A percentile compares a stretch with the other conserved stretches of the same genome.
phyloP scores from a whole-genome alignment of 2,113 vertebrate species.

The Charina bottae region DNA sequence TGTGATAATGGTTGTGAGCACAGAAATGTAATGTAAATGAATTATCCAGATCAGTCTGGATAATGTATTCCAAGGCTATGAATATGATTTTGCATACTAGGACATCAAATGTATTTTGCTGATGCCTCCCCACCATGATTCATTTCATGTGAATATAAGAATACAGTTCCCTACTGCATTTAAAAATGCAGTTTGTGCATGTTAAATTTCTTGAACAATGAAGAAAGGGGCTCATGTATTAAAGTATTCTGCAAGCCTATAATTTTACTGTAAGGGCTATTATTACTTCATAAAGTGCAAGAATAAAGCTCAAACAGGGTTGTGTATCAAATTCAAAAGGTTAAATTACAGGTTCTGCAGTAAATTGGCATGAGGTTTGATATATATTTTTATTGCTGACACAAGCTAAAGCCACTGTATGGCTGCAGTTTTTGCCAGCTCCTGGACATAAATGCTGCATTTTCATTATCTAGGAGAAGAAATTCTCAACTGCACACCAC shows the following conservation, averaged over 20 bases:
- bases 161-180: neutral
- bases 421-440: neutral
- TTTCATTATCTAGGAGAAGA: neutral
- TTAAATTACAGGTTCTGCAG: constrained; percentile 51
- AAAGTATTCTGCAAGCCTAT: constrained; percentile 47
- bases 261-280: constrained; percentile 59
- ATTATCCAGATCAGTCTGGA: no score
- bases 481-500: neutral
- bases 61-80: neutral
- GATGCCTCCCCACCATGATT: neutral
- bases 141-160: neutral
- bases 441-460: constrained; percentile 19
- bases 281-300: constrained; percentile 53
- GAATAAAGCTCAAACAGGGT: constrained; percentile 48
- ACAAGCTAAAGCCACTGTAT: constrained; percentile 17
- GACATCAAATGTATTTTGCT: neutral
- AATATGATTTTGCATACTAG: neutral
- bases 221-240: constrained; percentile 29
- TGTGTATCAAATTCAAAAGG: constrained; percentile 43
- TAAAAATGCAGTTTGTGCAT: constrained; percentile 41
- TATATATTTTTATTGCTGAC: constrained; percentile 34
- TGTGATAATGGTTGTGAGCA: neutral
- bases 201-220: constrained; percentile 50
- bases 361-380: constrained; percentile 31
- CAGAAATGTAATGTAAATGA: neutral